Evolutionary conservation across 2,797 vertebrate genomes (phyloP).

Genomic region (Leucoraja ocellata): DNA sequence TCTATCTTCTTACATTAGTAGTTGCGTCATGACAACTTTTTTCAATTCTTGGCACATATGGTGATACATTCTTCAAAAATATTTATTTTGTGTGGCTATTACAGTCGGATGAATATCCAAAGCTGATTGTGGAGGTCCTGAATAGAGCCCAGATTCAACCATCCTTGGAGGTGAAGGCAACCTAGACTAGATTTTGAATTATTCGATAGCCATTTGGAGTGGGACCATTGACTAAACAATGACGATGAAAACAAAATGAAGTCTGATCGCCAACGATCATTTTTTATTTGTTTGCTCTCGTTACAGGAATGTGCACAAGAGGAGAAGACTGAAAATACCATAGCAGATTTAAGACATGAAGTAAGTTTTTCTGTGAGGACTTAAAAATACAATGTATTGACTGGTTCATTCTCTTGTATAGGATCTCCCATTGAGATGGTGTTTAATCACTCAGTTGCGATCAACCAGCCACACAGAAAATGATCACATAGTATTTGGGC

Average conservation of each 20-base stretch:
- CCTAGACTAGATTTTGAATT: neutral
- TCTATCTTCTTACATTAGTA: too few relatives aligned
- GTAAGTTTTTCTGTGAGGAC: slow-evolving; percentile 46
- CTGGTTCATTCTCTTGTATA: neutral
- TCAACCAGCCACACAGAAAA: neutral
- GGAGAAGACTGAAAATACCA: slow-evolving; percentile 48
- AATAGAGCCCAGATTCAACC: neutral
- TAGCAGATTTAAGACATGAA: slow-evolving; percentile 73
- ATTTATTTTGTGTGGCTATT: neutral
- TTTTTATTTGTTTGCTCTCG: neutral
- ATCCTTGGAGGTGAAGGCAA: neutral
- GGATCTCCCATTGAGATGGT: neutral
- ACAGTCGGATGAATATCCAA: neutral
- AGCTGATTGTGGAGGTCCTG: neutral
- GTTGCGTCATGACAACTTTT: too few relatives aligned
- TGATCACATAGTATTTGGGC: neutral
- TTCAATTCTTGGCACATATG: too few relatives aligned
- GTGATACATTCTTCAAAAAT: neutral
- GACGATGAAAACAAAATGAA: neutral
- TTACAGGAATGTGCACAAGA: slow-evolving; percentile 45
- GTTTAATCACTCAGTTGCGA: too few relatives aligned
- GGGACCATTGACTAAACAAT: neutral
- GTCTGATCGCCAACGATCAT: neutral
- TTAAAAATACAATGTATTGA: neutral
- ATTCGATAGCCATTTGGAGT: neutral